Evolutionary conservation across 2,113 vertebrate species (phyloP).

Genomic region (Xenotilapia longispinis): DNA sequence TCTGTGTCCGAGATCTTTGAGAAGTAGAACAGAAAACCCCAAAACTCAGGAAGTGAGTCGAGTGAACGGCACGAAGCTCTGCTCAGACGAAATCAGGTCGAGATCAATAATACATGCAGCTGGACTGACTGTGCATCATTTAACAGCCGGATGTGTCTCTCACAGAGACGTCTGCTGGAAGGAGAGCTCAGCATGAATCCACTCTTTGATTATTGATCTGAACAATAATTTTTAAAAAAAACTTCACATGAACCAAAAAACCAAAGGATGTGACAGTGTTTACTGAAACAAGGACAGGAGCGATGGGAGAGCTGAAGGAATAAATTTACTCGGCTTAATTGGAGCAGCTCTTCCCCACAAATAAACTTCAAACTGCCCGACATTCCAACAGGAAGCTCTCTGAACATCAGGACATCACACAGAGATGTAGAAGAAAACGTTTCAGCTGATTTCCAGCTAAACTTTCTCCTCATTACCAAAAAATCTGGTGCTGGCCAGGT

Average conservation of each 20-base stretch:
- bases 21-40: not conserved
- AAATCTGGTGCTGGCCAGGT: not conserved
- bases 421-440: not conserved
- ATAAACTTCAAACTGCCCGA: not conserved
- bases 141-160: not conserved
- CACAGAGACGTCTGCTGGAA: not conserved
- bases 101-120: conserved; percentile 34
- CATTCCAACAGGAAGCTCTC: not conserved
- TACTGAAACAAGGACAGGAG: not conserved
- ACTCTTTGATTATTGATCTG: not conserved
- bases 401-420: not conserved
- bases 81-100: conserved; percentile 3
- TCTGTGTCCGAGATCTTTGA: not conserved
- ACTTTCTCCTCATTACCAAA: not conserved
- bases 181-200: not conserved
- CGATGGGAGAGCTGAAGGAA: not conserved
- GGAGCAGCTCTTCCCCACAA: not conserved
- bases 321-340: not conserved
- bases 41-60: not conserved
- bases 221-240: not conserved
- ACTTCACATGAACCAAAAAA: not conserved
- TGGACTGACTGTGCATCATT: not conserved
- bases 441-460: not conserved
- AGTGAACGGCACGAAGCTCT: not conserved
- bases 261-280: not conserved